phyloP scores from a whole-genome alignment of 2,888 invertebrate genomes.

The Lithophane leautieri region DNA sequence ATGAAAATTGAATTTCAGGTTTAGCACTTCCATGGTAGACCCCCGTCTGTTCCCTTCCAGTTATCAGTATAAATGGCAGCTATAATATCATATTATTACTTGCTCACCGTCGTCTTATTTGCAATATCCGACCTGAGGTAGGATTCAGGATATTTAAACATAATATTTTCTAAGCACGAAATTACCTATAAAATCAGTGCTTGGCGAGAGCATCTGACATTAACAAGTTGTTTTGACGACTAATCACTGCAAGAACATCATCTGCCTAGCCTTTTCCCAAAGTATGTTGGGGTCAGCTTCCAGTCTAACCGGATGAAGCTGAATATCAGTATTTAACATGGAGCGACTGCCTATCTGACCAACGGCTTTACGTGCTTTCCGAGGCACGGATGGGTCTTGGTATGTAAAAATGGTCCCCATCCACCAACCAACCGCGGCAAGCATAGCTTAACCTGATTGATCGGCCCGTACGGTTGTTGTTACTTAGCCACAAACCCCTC shows the following conservation, averaged over 20 bases:
- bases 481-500: too few species aligned
- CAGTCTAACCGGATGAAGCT: too few species aligned
- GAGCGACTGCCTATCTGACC: too few species aligned
- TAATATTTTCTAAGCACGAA: slow-evolving; percentile 43
- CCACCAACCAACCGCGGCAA: too few species aligned
- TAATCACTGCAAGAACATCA: slow-evolving; percentile 32
- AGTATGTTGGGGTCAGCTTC: too few species aligned
- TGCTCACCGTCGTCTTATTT: slow-evolving; percentile 52
- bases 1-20: slow-evolving; percentile 50
- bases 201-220: slow-evolving; percentile 6
- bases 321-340: too few species aligned
- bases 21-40: slow-evolving; percentile 34
- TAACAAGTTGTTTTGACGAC: slow-evolving; percentile 16
- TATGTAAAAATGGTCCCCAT: too few species aligned
- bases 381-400: too few species aligned
- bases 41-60: slow-evolving; percentile 36
- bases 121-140: slow-evolving; percentile 53
- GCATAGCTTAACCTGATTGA: too few species aligned
- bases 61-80: slow-evolving; percentile 55
- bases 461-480: too few species aligned
- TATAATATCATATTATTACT: slow-evolving; percentile 58
- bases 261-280: too few species aligned
- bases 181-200: slow-evolving; percentile 26
- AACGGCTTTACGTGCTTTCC: too few species aligned
- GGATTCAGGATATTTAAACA: slow-evolving; percentile 34